These are phyloP conservation scores for Mylabris phalerata DNA, from an alignment of 1,140 invertebrate species.

Conservation along the genomic window DNA sequence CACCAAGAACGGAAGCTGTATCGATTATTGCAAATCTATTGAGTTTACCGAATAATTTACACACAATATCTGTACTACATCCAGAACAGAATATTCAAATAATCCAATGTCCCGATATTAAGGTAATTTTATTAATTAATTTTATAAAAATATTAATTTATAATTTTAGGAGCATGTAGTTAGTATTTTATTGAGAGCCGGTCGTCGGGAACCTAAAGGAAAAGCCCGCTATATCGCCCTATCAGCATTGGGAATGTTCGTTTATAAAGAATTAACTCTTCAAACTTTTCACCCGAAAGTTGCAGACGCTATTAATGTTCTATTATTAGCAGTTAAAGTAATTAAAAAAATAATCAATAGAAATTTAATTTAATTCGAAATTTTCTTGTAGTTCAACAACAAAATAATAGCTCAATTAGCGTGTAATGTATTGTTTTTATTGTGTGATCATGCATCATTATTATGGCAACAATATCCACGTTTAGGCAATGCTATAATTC, in stretches of 20 bases:
- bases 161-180: slow-evolving; percentile 75
- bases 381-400: slow-evolving; percentile 67
- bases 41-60: slow-evolving; percentile 69
- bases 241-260: slow-evolving; percentile 78
- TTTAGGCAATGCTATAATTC: slow-evolving; percentile 61
- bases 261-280: slow-evolving; percentile 68
- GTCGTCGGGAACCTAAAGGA: slow-evolving; percentile 80
- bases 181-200: slow-evolving; percentile 77
- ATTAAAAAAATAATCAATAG: slow-evolving; percentile 11
- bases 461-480: slow-evolving; percentile 71
- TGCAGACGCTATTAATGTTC: slow-evolving; percentile 75
- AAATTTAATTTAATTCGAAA: not conserved
- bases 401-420: slow-evolving; percentile 81
- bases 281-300: slow-evolving; percentile 62
- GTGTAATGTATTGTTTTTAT: slow-evolving; percentile 71
- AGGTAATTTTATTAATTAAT: slow-evolving; percentile 47
- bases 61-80: slow-evolving; percentile 75
- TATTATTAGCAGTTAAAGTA: slow-evolving; percentile 79
- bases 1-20: slow-evolving; percentile 85
- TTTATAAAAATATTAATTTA: not conserved
- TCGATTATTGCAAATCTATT: slow-evolving; percentile 82
- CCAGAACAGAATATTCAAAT: slow-evolving; percentile 63
- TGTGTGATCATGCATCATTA: slow-evolving; percentile 72
- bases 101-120: slow-evolving; percentile 69
- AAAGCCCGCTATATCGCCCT: slow-evolving; percentile 84